Conservation (phyloP, 2,888 invertebrate genomes). For the Ceraclea dissimilis region DNA sequence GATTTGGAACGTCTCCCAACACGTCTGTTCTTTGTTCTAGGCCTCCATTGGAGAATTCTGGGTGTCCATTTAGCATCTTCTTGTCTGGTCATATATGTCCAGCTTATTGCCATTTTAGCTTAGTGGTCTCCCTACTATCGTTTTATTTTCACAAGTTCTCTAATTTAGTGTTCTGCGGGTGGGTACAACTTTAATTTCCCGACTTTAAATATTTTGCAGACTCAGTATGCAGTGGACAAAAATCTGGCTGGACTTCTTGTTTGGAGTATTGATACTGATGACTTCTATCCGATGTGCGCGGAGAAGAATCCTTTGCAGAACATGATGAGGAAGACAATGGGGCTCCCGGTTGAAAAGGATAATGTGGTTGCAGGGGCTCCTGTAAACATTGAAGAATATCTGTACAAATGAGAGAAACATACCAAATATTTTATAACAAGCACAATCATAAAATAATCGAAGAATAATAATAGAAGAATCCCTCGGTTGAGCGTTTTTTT, state of each 20-base stretch:
- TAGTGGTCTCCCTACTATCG: too few relatives aligned
- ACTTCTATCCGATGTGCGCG: constrained; percentile 31
- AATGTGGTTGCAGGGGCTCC: neutral
- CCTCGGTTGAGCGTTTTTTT: too few relatives aligned
- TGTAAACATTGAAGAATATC: neutral
- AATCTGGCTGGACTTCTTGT: constrained; percentile 45
- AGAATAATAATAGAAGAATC: too few relatives aligned
- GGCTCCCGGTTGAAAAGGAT: neutral
- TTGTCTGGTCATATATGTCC: neutral
- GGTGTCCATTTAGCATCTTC: neutral
- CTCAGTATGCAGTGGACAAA: constrained; percentile 32
- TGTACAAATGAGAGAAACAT: neutral
- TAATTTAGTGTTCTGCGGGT: neutral
- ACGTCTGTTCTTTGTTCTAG: neutral
- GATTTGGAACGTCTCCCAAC: neutral
- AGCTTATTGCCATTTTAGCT: too few relatives aligned
- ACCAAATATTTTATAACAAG: too few relatives aligned
- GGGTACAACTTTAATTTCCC: neutral
- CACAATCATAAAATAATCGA: too few relatives aligned
- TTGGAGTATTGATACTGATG: constrained; percentile 48
- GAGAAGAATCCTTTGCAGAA: constrained; percentile 7
- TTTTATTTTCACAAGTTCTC: neutral
- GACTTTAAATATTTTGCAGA: constrained; percentile 29
- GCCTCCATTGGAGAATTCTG: neutral
- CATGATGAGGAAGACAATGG: constrained; percentile 10